Evolutionary conservation across 2,888 invertebrate species (phyloP).

Genomic region (Oscheius onirici): DNA sequence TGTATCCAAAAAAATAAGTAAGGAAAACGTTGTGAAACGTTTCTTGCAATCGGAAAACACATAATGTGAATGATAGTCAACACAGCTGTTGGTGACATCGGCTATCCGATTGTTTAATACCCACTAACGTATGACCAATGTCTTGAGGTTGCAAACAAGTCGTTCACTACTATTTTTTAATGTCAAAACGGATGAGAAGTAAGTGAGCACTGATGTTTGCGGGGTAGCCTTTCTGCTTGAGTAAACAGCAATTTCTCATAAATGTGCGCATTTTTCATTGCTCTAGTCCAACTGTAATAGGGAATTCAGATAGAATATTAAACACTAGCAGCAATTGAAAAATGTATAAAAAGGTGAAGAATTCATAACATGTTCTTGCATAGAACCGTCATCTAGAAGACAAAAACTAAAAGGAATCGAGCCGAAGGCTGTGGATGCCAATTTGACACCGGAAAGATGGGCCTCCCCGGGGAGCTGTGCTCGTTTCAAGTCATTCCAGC

Average conservation of each 20-base stretch:
- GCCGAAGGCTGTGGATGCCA: constrained; percentile 16
- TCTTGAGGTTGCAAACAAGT: too few species aligned
- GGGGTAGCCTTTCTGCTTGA: too few species aligned
- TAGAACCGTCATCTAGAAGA: not conserved
- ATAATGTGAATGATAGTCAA: constrained; percentile 27
- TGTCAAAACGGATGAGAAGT: too few species aligned
- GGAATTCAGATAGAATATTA: not conserved
- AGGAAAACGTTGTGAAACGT: not conserved
- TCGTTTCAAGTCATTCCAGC: constrained; percentile 12
- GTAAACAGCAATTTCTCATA: too few species aligned
- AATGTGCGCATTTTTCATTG: too few species aligned
- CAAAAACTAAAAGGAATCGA: constrained; percentile 23
- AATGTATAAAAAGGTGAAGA: too few species aligned
- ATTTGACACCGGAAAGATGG: constrained; percentile 32
- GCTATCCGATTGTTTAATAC: constrained; percentile 9
- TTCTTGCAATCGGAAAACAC: constrained; percentile 6
- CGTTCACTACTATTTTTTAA: too few species aligned
- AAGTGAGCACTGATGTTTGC: too few species aligned
- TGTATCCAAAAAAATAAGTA: not conserved
- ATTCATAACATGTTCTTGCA: too few species aligned
- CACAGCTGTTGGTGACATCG: constrained; percentile 23
- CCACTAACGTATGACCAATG: too few species aligned
- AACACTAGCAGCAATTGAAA: too few species aligned
- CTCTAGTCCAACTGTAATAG: too few species aligned
- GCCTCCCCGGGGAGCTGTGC: constrained; percentile 24